Evolutionary conservation across 2,113 vertebrate genomes (phyloP), one percentile per base, ranked within the genome.

Genomic region (Jaculus jaculus): DNA sequence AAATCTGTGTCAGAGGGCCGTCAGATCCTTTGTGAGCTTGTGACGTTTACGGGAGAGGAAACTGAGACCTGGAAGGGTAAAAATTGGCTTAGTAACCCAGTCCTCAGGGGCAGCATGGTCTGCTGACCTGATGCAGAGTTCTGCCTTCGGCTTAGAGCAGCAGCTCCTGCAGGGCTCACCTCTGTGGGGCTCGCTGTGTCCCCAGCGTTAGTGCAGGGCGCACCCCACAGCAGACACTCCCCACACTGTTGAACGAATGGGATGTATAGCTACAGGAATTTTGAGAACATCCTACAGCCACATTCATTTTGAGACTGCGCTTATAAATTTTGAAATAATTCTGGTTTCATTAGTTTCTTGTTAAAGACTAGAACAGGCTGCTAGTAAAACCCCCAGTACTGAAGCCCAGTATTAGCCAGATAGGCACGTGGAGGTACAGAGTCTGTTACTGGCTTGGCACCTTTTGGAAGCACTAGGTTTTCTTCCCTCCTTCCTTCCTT

Each of bases 241-340:
- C 30, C 3, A 69, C 77, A 60, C 78, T 74, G n/a, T 66, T 84
- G 11, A 83, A 26, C 77, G 69, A 86, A 37, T 54, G 15, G 24
- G 61, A 11, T 84, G 16, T 54, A 15, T 89, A 39, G 37, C 15
- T 82, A 26, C 24, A 65, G 83, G n/a, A 87, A 73, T 81, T 84
- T 89, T 80, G 37, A 85, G 34, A 83, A 63, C 65, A n/a, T n/a
- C n/a, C n/a, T n/a, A n/a, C n/a, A n/a, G 72, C 30, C 39, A 54
- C 8, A 10, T 69, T 89, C 34, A 24, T 47, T 87, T 1, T 96
- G 61, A 89, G 71, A 63, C 30, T 23, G 5, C 69, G 37, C 61
- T 89, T 87, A 65, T 15, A 81, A 83, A 68, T 51, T 78, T 58
- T 42, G 42, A 91, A 82, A 75, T 26, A 51, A 47, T 90, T 82